Percentiles rank a stretch among this genome's conserved stretches.
Evolutionary conservation across 2,797 vertebrate species (phyloP).

Genomic region (Microctenopoma stevenorrisi): DNA sequence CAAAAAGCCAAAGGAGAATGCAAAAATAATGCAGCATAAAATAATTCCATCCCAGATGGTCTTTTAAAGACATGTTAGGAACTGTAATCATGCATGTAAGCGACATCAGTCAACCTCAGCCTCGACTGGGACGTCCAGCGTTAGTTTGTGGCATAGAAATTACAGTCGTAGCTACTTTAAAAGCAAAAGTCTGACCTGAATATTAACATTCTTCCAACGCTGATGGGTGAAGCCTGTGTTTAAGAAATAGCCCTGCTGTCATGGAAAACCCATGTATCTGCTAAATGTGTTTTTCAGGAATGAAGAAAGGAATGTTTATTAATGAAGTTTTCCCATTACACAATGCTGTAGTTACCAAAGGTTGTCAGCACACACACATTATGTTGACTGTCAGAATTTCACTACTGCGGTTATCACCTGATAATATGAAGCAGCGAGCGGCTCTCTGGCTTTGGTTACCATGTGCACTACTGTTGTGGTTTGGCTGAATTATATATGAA

Average conservation of each 20-base stretch:
- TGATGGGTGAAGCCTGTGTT: conserved; percentile 55
- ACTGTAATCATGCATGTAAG: conserved; percentile 61
- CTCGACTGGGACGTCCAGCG: conserved; percentile 51
- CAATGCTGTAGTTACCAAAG: conserved; percentile 5
- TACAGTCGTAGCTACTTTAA: conserved; percentile 41
- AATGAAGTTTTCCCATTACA: conserved; percentile 1
- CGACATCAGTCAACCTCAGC: conserved; percentile 65
- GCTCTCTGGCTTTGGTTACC: not conserved
- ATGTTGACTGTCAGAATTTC: not conserved
- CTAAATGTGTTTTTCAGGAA: conserved; percentile 30
- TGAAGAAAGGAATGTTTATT: conserved; percentile 34
- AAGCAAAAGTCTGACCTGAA: conserved; percentile 53
- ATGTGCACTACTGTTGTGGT: conserved; percentile 10
- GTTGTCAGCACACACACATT: not conserved
- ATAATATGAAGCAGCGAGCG: conserved; percentile 1
- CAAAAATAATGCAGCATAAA: conserved; percentile 73
- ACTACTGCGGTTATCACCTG: not conserved
- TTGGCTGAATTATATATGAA: conserved; percentile 3
- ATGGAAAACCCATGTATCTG: conserved; percentile 33
- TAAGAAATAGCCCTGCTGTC: conserved; percentile 41
- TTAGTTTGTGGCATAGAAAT: conserved; percentile 69
- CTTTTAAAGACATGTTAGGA: conserved; percentile 73
- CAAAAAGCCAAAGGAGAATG: conserved; percentile 54
- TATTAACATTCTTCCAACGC: conserved; percentile 71
- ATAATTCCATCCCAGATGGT: conserved; percentile 70